Percentiles rank a stretch among this genome's conserved stretches.
These are phyloP conservation scores for Choloepus hoffmanni DNA, from an alignment of 2,113 vertebrate genomes.

Conservation along the genomic window DNA sequence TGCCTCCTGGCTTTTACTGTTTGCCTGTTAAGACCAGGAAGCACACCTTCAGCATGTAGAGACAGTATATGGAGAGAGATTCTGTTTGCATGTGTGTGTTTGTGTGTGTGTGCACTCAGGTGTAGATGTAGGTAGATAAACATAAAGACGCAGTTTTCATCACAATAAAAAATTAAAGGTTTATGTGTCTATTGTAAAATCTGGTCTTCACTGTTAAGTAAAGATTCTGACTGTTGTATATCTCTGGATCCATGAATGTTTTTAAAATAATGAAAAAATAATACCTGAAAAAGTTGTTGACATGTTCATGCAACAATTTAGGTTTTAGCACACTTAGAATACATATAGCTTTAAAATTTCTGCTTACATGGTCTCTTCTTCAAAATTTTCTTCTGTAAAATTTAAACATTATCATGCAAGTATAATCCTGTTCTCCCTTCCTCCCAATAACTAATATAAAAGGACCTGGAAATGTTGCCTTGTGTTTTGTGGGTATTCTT, in stretches of 20 bases:
- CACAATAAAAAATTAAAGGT: not conserved
- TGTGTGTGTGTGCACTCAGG: not conserved
- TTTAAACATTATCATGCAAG: not conserved
- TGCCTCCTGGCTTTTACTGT: not conserved
- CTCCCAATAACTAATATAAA: not conserved
- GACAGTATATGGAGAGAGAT: not conserved
- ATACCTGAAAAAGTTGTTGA: not conserved
- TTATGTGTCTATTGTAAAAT: not conserved
- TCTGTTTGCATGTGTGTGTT: not conserved
- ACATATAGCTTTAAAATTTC: not conserved
- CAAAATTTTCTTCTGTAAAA: not conserved
- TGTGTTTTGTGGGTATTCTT: not conserved
- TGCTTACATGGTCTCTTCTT: not conserved
- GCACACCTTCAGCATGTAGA: not conserved
- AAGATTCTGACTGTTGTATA: not conserved
- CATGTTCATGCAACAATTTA: slow-evolving; percentile 49
- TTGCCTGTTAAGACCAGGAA: slow-evolving; percentile 14
- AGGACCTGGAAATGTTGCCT: not conserved
- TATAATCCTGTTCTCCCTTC: not conserved
- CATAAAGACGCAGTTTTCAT: not conserved
- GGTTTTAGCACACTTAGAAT: not conserved
- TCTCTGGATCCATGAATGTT: not conserved
- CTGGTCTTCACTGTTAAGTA: not conserved
- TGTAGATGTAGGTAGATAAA: not conserved
- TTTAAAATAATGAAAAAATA: not conserved